These are phyloP conservation scores for Habropoda laboriosa DNA, from an alignment of 1,140 invertebrate species.

Conservation along the genomic window DNA sequence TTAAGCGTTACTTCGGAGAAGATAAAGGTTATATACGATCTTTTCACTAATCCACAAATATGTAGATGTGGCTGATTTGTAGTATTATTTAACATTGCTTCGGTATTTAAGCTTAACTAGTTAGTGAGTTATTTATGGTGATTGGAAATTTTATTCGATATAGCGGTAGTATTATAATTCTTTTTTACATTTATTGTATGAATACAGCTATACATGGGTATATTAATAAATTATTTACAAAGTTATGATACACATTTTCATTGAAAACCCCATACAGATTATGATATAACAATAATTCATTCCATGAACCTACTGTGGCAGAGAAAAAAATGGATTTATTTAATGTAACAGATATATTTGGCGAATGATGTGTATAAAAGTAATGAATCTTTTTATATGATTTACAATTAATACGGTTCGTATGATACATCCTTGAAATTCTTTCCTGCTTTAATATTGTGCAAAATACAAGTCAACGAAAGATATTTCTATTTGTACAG, in stretches of 20 bases:
- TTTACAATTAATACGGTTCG: conserved; percentile 7
- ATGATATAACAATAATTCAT: conserved; percentile 20
- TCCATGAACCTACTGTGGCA: conserved; percentile 19
- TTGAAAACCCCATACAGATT: conserved; percentile 36
- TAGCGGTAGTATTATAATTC: conserved; percentile 58
- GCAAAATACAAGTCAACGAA: conserved; percentile 20
- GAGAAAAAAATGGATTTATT: conserved; percentile 18
- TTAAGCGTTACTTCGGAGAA: neutral
- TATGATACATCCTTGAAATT: conserved; percentile 48
- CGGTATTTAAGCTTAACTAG: conserved; percentile 40
- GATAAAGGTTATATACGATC: neutral
- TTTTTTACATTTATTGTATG: conserved; percentile 74
- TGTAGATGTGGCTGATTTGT: conserved; percentile 11
- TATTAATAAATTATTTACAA: conserved; percentile 81
- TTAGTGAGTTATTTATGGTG: conserved; percentile 65
- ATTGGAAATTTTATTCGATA: conserved; percentile 59
- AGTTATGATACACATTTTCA: conserved; percentile 70
- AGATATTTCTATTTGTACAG: conserved; percentile 16
- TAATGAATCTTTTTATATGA: conserved; percentile 26
- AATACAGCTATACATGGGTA: conserved; percentile 74
- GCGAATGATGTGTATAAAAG: conserved; percentile 29
- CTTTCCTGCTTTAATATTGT: conserved; percentile 32
- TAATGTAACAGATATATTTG: conserved; percentile 30
- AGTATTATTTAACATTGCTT: conserved; percentile 47
- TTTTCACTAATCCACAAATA: conserved; percentile 22